Percentiles rank a stretch among this genome's conserved stretches.
These are phyloP conservation scores for Penaeus chinensis DNA, from an alignment of 1,140 invertebrate genomes.

Conservation along the genomic window DNA sequence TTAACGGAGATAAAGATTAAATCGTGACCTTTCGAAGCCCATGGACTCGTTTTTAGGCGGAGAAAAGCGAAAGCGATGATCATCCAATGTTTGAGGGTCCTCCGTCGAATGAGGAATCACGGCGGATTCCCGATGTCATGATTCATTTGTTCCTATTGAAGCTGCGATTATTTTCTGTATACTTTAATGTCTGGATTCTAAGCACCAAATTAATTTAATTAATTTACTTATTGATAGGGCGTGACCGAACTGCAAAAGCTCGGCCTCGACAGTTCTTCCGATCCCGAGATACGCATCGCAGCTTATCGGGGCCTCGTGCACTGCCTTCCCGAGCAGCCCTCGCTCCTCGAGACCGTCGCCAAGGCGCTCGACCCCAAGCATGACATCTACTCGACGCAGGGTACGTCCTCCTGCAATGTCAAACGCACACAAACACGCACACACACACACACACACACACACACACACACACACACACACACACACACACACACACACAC, in stretches of 20 bases:
- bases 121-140: no score
- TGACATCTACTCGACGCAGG: conserved; percentile 53
- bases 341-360: conserved; percentile 39
- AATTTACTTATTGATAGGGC: conserved; percentile 37
- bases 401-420: conserved; percentile 1
- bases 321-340: conserved; percentile 44
- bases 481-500: no score
- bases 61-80: no score
- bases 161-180: neutral
- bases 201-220: neutral
- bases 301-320: conserved; percentile 58
- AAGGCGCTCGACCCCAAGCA: conserved; percentile 44
- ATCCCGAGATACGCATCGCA: conserved; percentile 59
- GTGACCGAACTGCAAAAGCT: conserved; percentile 60
- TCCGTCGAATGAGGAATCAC: no score
- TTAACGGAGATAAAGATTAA: no score
- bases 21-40: no score
- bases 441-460: no score
- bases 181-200: neutral
- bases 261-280: conserved; percentile 58
- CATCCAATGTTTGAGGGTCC: no score
- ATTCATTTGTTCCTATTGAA: neutral
- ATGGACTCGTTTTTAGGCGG: no score
- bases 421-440: no score
- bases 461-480: no score